Percentiles rank a stretch among this genome's conserved stretches.
These are phyloP conservation scores for Kryptopterus vitreolus DNA, from an alignment of 2,797 vertebrate genomes.

Conservation along the genomic window DNA sequence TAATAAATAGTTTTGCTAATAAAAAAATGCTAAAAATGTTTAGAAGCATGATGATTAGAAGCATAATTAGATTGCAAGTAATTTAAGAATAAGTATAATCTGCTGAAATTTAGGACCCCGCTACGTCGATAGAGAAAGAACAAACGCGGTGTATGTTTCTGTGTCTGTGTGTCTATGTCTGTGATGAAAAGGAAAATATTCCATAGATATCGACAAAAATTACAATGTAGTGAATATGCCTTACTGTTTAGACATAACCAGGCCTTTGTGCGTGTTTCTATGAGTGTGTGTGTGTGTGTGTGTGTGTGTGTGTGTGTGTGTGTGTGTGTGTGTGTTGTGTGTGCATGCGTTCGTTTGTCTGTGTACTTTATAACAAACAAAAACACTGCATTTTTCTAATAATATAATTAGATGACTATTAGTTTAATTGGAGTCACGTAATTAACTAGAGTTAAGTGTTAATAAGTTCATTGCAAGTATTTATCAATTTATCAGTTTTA, in stretches of 20 bases:
- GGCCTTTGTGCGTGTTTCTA: too few relatives aligned
- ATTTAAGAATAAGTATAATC: background rate
- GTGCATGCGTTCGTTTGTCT: background rate
- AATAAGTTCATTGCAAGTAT: background rate
- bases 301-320: background rate
- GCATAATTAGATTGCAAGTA: background rate
- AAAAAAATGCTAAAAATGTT: background rate
- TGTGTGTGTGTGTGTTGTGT: too few relatives aligned
- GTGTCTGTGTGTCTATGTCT: too few relatives aligned
- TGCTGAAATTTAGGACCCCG: background rate
- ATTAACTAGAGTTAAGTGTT: background rate
- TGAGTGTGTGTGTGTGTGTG: background rate
- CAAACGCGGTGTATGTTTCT: background rate
- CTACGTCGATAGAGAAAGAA: background rate
- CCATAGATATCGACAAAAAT: background rate
- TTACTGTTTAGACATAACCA: background rate
- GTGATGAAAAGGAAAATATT: conserved; percentile 21
- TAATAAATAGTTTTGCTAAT: background rate
- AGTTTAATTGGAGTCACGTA: background rate
- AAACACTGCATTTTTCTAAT: too few relatives aligned
- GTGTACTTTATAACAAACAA: background rate
- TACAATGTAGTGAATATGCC: background rate
- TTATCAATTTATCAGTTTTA: too few relatives aligned
- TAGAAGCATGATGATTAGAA: background rate
- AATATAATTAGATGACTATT: background rate